phyloP scores from a whole-genome alignment of 2,888 invertebrate species.

The Papilio protenor region DNA sequence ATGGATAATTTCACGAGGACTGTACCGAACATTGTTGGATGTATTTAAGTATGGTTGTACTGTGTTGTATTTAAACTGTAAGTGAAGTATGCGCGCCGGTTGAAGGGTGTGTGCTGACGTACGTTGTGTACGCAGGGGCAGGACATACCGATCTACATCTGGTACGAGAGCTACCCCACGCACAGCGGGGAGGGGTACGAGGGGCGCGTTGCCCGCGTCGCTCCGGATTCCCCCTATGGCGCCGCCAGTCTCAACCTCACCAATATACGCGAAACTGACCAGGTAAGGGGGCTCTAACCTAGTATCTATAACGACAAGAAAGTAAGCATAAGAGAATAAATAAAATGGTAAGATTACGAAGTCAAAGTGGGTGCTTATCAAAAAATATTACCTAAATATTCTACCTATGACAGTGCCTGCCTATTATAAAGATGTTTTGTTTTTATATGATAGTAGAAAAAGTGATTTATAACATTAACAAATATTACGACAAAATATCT shows the following conservation, averaged over 20 bases:
- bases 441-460: background rate
- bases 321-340: no score
- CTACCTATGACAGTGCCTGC: no score
- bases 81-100: constrained; percentile 57
- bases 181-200: constrained; percentile 98
- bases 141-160: constrained; percentile 98
- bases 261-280: constrained; percentile 95
- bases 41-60: constrained; percentile 42
- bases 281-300: constrained; percentile 68
- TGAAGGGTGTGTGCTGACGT: constrained; percentile 52
- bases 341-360: no score
- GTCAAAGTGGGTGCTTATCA: no score
- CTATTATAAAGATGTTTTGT: background rate
- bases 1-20: constrained; percentile 42
- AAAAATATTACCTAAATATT: no score
- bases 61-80: constrained; percentile 35
- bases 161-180: constrained; percentile 98
- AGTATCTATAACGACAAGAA: background rate
- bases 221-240: constrained; percentile 94
- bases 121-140: constrained; percentile 88
- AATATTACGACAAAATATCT: background rate
- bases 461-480: background rate
- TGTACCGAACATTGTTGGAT: constrained; percentile 41
- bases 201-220: constrained; percentile 94
- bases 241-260: constrained; percentile 98